A percentile compares a stretch with the other conserved stretches of the same genome.
phyloP scores from a whole-genome alignment of 1,140 invertebrate species.

The Platyura marginata region DNA sequence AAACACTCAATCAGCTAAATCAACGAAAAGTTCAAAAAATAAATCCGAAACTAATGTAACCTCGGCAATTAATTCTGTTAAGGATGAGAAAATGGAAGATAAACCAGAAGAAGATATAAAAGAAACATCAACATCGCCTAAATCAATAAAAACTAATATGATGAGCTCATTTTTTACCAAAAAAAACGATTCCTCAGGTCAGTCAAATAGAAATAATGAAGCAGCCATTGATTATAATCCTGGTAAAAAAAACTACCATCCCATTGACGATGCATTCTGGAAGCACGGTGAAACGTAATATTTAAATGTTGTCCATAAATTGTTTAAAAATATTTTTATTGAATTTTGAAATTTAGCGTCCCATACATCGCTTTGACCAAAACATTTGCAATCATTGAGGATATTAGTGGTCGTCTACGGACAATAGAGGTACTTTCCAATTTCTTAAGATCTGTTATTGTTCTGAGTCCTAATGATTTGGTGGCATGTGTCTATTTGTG shows the following conservation, averaged over 20 bases:
- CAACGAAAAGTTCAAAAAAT: too few relatives aligned
- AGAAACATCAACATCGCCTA: neutral
- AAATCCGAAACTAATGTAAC: too few relatives aligned
- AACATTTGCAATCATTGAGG: slow-evolving; percentile 85
- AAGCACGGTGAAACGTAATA: slow-evolving; percentile 51
- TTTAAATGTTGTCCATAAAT: slow-evolving; percentile 10
- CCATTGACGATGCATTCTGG: slow-evolving; percentile 83
- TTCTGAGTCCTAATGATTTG: slow-evolving; percentile 74
- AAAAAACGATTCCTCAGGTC: neutral
- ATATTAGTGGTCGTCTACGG: slow-evolving; percentile 71
- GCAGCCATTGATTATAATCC: slow-evolving; percentile 52
- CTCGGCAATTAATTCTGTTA: neutral
- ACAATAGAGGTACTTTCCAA: slow-evolving; percentile 90
- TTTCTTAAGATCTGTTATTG: slow-evolving; percentile 84
- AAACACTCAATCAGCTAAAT: too few relatives aligned
- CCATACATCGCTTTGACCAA: slow-evolving; percentile 84
- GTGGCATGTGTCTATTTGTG: slow-evolving; percentile 84
- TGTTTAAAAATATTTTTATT: slow-evolving; percentile 1
- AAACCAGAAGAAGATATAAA: neutral
- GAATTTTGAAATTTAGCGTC: slow-evolving; percentile 33
- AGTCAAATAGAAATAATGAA: neutral
- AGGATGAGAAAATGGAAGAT: neutral
- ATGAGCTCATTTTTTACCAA: neutral
- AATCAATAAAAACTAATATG: neutral
- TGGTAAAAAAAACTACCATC: slow-evolving; percentile 59